Evolutionary conservation across 2,113 vertebrate species (phyloP), one percentile per base, ranked within the genome.

Genomic region (Gymnocephalus cernua): DNA sequence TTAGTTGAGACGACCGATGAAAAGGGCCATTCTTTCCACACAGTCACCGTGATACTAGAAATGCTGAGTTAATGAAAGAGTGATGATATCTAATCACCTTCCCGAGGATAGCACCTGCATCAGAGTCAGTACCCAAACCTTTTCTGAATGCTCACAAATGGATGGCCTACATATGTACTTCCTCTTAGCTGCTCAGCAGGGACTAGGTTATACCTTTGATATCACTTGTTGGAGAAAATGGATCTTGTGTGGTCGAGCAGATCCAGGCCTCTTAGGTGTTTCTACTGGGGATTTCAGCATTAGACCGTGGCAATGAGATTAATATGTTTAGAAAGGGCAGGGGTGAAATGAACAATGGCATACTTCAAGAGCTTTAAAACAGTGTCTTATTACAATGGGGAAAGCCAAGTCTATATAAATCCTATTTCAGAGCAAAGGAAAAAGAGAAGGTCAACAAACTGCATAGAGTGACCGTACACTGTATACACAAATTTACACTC

Each of bases 71-170:
- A 95, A 95, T 93, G 92, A 95, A 93, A 89, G 89, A 92, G 93
- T 92, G 93, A 93, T 94, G 94, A 95, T 91, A 93, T 92, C 86
- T 89, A 90, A 87, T 86, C 89, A 88, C 88, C 84, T 91, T 92
- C 82, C 84, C 89, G 85, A 77, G 79, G 86, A 77, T 87, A 77
- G 87, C 90, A 91, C 84, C 90, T 93, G 89, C 89, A 76, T 67
- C 74, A n/a, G 77, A 69, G 77, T 70, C 79, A 71, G 38, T 25
- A 47, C 45, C 62, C 69, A 65, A 85, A 72, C 63, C 80, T 65
- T 62, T 53, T 73, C 70, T 63, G 54, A 69, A 84, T 48, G 64
- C 65, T 80, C 68, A 53, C 84, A 74, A 89, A 74, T 44, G 68
- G 74, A 77, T 35, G 57, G 35, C 66, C 68, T 79, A 71, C 76